Percentiles rank a stretch among this genome's conserved stretches.
These are phyloP conservation scores for Phalanger gymnotis DNA, from an alignment of 2,797 vertebrate species.

Conservation along the genomic window DNA sequence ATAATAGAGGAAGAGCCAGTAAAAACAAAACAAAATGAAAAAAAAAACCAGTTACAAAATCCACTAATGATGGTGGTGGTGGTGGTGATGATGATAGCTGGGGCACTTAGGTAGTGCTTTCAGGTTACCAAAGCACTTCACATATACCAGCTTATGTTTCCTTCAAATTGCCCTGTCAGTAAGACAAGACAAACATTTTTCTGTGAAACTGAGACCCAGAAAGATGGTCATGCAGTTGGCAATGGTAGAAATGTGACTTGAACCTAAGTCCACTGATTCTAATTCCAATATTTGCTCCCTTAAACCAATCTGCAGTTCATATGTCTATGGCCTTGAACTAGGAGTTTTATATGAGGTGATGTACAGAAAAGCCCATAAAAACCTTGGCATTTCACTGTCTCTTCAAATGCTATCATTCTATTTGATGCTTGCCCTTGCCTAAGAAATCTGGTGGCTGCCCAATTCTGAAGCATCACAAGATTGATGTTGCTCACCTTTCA, in stretches of 20 bases:
- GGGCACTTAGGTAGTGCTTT: not conserved
- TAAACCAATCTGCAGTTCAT: not conserved
- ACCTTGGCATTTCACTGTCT: not conserved
- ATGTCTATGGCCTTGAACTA: not conserved
- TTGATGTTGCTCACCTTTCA: no score
- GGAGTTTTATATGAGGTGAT: not conserved
- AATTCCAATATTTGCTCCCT: not conserved
- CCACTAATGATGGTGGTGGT: not conserved
- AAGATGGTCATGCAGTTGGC: not conserved
- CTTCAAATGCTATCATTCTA: not conserved
- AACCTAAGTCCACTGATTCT: not conserved
- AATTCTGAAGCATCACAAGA: not conserved
- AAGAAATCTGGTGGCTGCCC: not conserved
- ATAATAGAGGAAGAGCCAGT: not conserved
- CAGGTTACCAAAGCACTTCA: slow-evolving; percentile 1
- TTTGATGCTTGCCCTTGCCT: not conserved
- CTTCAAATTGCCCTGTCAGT: not conserved
- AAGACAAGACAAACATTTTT: not conserved
- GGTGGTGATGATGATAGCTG: not conserved
- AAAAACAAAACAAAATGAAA: not conserved
- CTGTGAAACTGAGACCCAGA: not conserved
- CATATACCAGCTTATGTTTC: not conserved
- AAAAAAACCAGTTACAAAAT: not conserved
- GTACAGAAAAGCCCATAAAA: not conserved
- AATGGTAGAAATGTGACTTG: not conserved